Base-by-base conservation (phyloP, 2,888 invertebrate genomes). In the Sepioteuthis lessoniana region DNA sequence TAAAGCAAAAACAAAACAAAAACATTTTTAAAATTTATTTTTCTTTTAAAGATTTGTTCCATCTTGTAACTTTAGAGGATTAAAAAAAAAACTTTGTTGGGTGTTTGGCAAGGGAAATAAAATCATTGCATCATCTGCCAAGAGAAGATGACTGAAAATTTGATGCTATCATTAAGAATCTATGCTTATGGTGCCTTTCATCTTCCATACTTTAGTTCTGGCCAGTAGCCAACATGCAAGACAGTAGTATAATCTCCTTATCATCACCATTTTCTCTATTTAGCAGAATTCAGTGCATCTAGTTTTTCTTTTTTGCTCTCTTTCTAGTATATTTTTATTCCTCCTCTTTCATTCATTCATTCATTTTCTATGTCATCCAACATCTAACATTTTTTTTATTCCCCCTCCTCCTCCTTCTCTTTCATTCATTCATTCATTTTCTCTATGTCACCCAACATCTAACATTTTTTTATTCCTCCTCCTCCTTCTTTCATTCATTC, bases 121-220 rank as follows among this genome's bases (percentile, higher is more conserved):
- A 42, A 55, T 37, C 46, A 47, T 90, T 50, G 55, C 94, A 94
- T 47, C 91, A 50, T 90, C 37, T 94, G 38, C 91, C 91, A 37
- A 91, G 94, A 55, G 91, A 94, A 91, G 91, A 60, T 42, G 42
- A 60, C 50, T 76, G 76, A 76, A 76, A 76, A 76, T 76, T 35
- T 76, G 76, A 76, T 76, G n/a, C 76, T 76, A 76, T 76, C 76
- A 76, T 76, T 76, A 76, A 13, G n/a, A 76, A 13, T 76, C 76
- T 76, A 76, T 35, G n/a, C 76, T 76, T 76, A 76, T 76, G n/a
- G 76, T 76, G 76, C 76, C 76, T 76, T 76, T 76, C 76, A 76
- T 76, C 76, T 76, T 76, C 76, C 76, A 76, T 76, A 76, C 76
- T 76, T 76, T 76, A n/a, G n/a, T 16, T n/a, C 16, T 76, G 76